phyloP scores from a whole-genome alignment of 1,140 invertebrate species.

The Drosophila oshimai region DNA sequence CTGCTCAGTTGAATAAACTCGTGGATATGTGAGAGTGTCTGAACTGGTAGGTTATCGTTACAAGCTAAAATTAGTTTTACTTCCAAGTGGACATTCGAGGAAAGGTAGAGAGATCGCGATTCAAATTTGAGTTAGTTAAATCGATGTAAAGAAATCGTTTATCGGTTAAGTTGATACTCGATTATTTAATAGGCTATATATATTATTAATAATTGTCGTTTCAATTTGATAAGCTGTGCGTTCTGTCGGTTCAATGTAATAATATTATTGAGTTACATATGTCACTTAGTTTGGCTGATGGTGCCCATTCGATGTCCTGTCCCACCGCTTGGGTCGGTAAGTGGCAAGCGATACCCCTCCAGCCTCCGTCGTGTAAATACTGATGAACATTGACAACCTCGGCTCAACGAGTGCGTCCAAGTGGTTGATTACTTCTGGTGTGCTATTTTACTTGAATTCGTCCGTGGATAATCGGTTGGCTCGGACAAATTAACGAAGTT shows the following conservation, averaged over 20 bases:
- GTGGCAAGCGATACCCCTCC: background rate
- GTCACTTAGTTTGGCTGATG: conserved; percentile 19
- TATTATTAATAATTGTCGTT: conserved; percentile 3
- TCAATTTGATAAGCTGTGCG: conserved; percentile 31
- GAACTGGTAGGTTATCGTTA: conserved; percentile 22
- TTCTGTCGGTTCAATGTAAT: background rate
- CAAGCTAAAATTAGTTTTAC: conserved; percentile 17
- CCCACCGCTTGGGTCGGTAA: background rate
- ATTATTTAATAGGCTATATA: conserved; percentile 22
- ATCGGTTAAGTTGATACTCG: conserved; percentile 11
- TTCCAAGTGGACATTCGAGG: conserved; percentile 7
- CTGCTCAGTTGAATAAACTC: background rate
- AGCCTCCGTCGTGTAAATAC: conserved; percentile 8
- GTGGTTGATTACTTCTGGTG: no score
- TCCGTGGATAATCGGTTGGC: background rate
- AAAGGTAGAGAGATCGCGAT: conserved; percentile 11
- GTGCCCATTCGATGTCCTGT: conserved; percentile 8
- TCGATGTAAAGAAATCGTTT: conserved; percentile 38
- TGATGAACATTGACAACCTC: conserved; percentile 1
- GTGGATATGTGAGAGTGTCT: conserved; percentile 12
- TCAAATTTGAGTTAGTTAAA: conserved; percentile 19
- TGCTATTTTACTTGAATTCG: background rate
- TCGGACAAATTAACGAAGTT: background rate
- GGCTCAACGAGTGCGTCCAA: no score
- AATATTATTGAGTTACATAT: background rate